Evolutionary conservation across 2,888 invertebrate genomes (phyloP).

Genomic region (Crioceris asparagi): DNA sequence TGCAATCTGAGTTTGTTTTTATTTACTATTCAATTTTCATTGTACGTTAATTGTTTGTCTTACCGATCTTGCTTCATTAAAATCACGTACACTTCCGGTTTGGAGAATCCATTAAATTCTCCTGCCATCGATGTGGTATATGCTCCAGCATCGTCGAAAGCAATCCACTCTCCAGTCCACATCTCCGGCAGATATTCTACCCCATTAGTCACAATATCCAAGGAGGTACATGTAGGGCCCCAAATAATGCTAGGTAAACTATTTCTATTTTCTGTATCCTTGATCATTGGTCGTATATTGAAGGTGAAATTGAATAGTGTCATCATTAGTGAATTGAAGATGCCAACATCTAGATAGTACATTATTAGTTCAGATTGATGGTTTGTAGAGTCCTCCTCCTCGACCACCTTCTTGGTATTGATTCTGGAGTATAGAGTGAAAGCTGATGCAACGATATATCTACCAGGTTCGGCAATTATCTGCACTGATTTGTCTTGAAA

Average conservation of each 20-base stretch:
- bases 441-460: constrained; percentile 13
- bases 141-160: constrained; percentile 92
- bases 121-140: constrained; percentile 86
- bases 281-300: constrained; percentile 51
- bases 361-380: too few relatives aligned
- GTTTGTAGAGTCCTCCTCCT: constrained; percentile 2
- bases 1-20: too few relatives aligned
- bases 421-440: constrained; percentile 11
- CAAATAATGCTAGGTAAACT: constrained; percentile 68
- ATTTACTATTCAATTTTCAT: too few relatives aligned
- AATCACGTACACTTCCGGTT: constrained; percentile 60
- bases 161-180: constrained; percentile 72
- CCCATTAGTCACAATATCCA: constrained; percentile 61
- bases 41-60: too few relatives aligned
- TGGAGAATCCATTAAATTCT: constrained; percentile 84
- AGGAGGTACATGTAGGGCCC: constrained; percentile 92
- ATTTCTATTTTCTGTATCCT: constrained; percentile 25
- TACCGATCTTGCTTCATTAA: constrained; percentile 50
- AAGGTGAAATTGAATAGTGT: constrained; percentile 87
- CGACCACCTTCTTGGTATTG: constrained; percentile 9
- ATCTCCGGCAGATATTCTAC: constrained; percentile 51
- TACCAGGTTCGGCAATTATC: constrained; percentile 15
- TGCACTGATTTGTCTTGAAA: constrained; percentile 9
- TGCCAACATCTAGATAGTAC: constrained; percentile 97
- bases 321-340: constrained; percentile 96